Evolutionary conservation across 2,113 vertebrate species (phyloP).

Genomic region (Puffinus mauretanicus): DNA sequence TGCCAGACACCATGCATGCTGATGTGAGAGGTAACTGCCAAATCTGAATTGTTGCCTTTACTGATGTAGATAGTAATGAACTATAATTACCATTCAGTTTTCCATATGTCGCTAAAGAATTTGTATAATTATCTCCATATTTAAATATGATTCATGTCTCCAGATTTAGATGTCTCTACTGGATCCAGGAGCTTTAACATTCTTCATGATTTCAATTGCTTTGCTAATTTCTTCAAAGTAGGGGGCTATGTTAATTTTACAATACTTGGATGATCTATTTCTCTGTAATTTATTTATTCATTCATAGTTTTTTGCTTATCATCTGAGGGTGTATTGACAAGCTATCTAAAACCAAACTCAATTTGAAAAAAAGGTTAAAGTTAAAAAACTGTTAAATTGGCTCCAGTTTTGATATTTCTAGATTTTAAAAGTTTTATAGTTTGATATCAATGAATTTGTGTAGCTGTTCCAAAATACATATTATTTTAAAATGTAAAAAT

Average conservation of each 20-base stretch:
- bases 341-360: not conserved
- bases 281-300: not conserved
- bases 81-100: constrained; percentile 50
- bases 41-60: constrained; percentile 33
- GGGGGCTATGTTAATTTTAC: not conserved
- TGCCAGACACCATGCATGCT: not conserved
- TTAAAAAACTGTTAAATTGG: not conserved
- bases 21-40: constrained; percentile 46
- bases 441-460: not conserved
- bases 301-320: not conserved
- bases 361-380: not conserved
- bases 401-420: not conserved
- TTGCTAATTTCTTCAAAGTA: constrained; percentile 40
- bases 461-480: not conserved
- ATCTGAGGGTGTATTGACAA: not conserved
- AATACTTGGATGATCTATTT: not conserved
- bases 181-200: constrained; percentile 1
- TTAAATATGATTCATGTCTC: constrained; percentile 51
- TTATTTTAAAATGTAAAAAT: not conserved
- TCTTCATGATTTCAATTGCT: constrained; percentile 26
- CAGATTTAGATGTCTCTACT: constrained; percentile 38
- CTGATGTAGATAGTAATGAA: constrained; percentile 52
- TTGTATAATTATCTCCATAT: constrained; percentile 54
- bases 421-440: not conserved
- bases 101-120: constrained; percentile 40